Evolutionary conservation across 2,797 vertebrate genomes (phyloP), one percentile per base, ranked within the genome.

Genomic region (Parambassis ranga): DNA sequence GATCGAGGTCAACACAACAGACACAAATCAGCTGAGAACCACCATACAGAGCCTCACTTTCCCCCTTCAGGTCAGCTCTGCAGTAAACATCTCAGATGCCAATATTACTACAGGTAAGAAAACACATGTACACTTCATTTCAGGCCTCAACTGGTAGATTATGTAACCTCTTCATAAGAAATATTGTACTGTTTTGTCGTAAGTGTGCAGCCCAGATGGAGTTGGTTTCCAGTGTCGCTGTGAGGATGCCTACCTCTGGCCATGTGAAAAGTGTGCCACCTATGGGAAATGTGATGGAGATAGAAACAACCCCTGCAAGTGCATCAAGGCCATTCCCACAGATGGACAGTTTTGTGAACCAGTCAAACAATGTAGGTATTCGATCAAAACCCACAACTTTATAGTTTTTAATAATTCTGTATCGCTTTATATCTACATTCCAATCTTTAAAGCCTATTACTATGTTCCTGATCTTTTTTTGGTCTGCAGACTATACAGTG

Each of bases 281-380:
- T 81, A 86, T 51, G 70, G 71, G 18, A 38, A 33, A 46, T 91
- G 90, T 71, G 53, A 72, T 16, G 63, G 39, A 33, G 18, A 46
- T 28, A 6, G 14, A 0, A 32, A 19, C 19, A 31, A 42, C 15
- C 43, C 37, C 1, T 95, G 94, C 42, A 24, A 44, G 16, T 94
- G 92, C 65, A 61, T 79, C 20, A 89, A 56, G 33, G 37, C 65
- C 48, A n/a, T 88, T 50, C 91, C 92, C 74, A 44, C 72, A 7
- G 24, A 73, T 0, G 82, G 90, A 57, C 64, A 82, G 53, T 93
- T 87, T 62, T 96, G 94, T 55, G 84, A 91, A 46, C 75, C 70
- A 16, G 6, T 58, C 14, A 7, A 61, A 13, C 22, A 42, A 7
- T 20, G 18, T 38, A 20, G 4, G 36, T 19, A 7, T 32, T 14